These are phyloP conservation scores for Noctua fimbriata DNA, from an alignment of 2,888 invertebrate genomes.

Conservation along the genomic window DNA sequence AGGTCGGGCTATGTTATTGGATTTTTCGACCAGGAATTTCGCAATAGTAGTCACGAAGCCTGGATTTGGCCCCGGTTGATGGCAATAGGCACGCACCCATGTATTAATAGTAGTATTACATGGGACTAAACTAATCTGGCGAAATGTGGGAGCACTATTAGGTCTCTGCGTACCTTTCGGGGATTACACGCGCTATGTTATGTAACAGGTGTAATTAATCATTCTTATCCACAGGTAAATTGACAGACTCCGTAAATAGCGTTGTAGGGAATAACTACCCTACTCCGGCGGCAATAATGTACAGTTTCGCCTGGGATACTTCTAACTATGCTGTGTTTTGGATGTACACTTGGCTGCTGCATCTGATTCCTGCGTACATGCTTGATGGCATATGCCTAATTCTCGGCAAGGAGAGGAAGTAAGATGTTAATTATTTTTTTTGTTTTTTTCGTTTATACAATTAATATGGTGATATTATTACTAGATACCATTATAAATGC, in stretches of 20 bases:
- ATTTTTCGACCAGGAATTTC: background rate
- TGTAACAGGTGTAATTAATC: background rate
- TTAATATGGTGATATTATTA: no score
- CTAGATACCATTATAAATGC: no score
- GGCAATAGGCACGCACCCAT: background rate
- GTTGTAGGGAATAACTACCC: background rate
- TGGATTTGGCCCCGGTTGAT: no score
- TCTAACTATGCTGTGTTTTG: conserved; percentile 40
- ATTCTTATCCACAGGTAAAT: background rate
- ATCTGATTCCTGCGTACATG: conserved; percentile 66
- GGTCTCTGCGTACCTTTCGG: background rate
- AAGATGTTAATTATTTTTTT: background rate
- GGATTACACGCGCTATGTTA: background rate
- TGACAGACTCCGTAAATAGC: accelerated
- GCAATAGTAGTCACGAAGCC: background rate
- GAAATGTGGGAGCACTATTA: background rate
- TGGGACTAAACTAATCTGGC: no score
- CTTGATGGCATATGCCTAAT: conserved; percentile 60
- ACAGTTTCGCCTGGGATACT: conserved; percentile 32
- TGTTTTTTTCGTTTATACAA: background rate
- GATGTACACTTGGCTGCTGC: conserved; percentile 61
- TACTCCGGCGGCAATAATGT: conserved; percentile 42
- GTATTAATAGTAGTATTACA: no score
- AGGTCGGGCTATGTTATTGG: background rate
- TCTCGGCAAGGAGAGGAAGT: conserved; percentile 64